Base-by-base conservation (phyloP, 2,113 vertebrate genomes). In the Zootoca vivipara region DNA sequence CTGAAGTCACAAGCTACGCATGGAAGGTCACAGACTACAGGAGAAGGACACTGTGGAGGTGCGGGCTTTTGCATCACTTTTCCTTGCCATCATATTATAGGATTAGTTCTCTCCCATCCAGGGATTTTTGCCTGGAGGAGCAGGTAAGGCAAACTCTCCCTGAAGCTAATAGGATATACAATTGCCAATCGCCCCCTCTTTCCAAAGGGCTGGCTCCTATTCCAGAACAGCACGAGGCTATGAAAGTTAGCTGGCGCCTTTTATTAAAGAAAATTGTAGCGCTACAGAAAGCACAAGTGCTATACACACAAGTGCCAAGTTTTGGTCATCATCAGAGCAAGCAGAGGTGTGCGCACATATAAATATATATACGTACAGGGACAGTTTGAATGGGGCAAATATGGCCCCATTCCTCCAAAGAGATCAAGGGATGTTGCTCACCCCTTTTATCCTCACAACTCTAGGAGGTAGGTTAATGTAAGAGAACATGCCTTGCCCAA, bases 1-100 rank as follows among this genome's bases (percentile, higher is more conserved):
- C 88, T 86, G 78, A 78, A 82, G 91, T 92, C 89, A 91, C 87
- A 56, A 75, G 72, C 92, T 91, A 87, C 42, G 24, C 87, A 15
- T 58, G 20, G 73, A 82, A 77, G 70, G 78, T 72, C 79, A 78
- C 81, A 77, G 87, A 83, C 42, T 88, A 40, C 87, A 83, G 73
- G 83, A 88, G 28, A 83, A n/a, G 40, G 72, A 38, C 3, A 33
- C 28, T 10, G 4, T 26, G 46, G 5, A 88, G 9, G 62, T 73
- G 72, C 3, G 69, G 56, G 7, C 67, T 81, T 83, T 91, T 74
- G 72, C 83, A 87, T 20, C 33, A 16, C 58, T 56, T 64, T 89
- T 90, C 82, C 72, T 84, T 85, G 10, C 28, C 87, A 56, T 80
- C 86, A 38, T 80, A 80, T 12, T 3, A 38, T 30, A 79, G 67